These are phyloP conservation scores for Synodontis membranacea DNA, from an alignment of 2,113 vertebrate species.

Conservation along the genomic window DNA sequence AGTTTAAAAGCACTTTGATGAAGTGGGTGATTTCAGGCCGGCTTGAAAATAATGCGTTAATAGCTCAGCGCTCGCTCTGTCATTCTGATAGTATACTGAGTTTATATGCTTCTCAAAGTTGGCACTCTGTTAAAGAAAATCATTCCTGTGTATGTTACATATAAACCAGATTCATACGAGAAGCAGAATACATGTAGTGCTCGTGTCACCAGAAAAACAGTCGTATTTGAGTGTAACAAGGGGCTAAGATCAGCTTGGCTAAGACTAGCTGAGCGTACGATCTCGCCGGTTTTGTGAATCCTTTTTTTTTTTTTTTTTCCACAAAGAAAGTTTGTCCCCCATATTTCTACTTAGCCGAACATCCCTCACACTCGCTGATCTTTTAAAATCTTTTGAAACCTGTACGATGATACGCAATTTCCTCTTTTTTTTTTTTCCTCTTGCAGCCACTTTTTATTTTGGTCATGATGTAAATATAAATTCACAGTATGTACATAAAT, in stretches of 20 bases:
- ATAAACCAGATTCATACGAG: background rate
- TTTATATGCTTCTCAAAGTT: background rate
- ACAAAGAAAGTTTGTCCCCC: background rate
- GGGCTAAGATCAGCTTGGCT: background rate
- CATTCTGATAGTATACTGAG: background rate
- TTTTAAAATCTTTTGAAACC: background rate
- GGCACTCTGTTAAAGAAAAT: background rate
- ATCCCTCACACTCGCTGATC: background rate
- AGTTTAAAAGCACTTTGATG: slow-evolving; percentile 14
- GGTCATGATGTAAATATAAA: background rate
- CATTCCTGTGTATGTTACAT: background rate
- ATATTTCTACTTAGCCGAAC: background rate
- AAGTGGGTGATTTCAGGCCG: slow-evolving; percentile 8
- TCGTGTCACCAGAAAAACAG: background rate
- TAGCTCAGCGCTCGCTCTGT: background rate
- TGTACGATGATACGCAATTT: background rate
- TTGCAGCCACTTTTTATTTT: background rate
- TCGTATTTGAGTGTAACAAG: background rate
- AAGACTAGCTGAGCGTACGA: background rate
- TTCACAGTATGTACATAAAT: background rate
- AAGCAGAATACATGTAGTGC: background rate
- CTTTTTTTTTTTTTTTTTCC: no score
- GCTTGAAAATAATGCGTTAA: background rate
- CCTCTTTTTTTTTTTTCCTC: no score
- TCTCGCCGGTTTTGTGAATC: background rate